These are phyloP conservation scores for Drosophila dunni DNA, from an alignment of 1,140 invertebrate genomes.

Conservation along the genomic window DNA sequence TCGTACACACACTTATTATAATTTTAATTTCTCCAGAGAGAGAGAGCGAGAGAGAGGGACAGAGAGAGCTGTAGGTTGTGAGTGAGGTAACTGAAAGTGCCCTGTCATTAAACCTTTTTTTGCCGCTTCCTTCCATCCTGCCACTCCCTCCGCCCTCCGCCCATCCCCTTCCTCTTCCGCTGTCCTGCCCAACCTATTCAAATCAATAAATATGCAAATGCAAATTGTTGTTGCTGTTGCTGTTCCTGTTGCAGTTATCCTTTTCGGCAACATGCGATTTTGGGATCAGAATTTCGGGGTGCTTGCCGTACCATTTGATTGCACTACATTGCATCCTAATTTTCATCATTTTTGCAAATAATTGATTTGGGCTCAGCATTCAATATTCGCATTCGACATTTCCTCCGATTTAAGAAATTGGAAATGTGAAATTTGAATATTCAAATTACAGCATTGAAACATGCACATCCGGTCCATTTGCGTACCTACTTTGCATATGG, in stretches of 20 bases:
- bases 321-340: slow-evolving; percentile 53
- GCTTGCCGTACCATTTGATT: slow-evolving; percentile 20
- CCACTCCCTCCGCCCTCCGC: background rate
- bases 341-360: slow-evolving; percentile 75
- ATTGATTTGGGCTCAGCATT: slow-evolving; percentile 65
- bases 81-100: slow-evolving; percentile 38
- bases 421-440: slow-evolving; percentile 66
- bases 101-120: slow-evolving; percentile 62
- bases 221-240: slow-evolving; percentile 26
- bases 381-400: slow-evolving; percentile 38
- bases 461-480: slow-evolving; percentile 68
- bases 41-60: slow-evolving; percentile 11
- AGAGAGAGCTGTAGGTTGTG: background rate
- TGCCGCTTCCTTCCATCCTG: slow-evolving; percentile 5
- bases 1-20: slow-evolving; percentile 48
- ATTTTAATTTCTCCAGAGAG: slow-evolving; percentile 61
- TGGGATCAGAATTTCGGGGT: slow-evolving; percentile 34
- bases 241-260: slow-evolving; percentile 60
- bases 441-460: slow-evolving; percentile 66
- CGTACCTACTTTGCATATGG: slow-evolving; percentile 47
- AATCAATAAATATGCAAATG: slow-evolving; percentile 82
- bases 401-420: slow-evolving; percentile 17
- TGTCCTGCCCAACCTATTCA: slow-evolving; percentile 28
- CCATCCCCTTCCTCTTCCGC: background rate
- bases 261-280: slow-evolving; percentile 69